Conservation (phyloP, 2,113 vertebrate genomes). For the Takifugu bimaculatus region DNA sequence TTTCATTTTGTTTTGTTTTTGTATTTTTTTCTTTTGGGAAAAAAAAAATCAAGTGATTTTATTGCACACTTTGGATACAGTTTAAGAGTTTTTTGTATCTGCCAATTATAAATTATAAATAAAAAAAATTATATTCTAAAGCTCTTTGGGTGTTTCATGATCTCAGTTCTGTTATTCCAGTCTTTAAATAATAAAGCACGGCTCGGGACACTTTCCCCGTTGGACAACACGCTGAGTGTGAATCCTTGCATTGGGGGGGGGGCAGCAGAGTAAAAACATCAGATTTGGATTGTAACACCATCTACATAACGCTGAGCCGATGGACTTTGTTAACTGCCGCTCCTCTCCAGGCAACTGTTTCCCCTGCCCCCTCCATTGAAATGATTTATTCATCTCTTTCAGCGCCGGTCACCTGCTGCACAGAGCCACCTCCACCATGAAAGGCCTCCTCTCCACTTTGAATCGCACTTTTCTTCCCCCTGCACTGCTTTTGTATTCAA, state of each 20-base stretch:
- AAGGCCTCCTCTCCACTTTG: slow-evolving; percentile 52
- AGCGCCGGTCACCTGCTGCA: slow-evolving; percentile 68
- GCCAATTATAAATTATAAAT: slow-evolving; percentile 91
- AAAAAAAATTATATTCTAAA: slow-evolving; percentile 83
- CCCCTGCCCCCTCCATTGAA: slow-evolving; percentile 57
- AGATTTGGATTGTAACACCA: slow-evolving; percentile 47
- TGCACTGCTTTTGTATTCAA: slow-evolving; percentile 47
- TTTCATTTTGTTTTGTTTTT: slow-evolving; percentile 83
- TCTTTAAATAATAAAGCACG: slow-evolving; percentile 4
- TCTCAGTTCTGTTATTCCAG: too few relatives aligned
- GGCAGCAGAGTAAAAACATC: slow-evolving; percentile 42
- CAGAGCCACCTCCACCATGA: slow-evolving; percentile 64
- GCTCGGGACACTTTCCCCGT: slow-evolving; percentile 41
- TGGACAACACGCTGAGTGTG: slow-evolving; percentile 22
- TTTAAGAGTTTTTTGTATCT: slow-evolving; percentile 94
- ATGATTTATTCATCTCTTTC: slow-evolving; percentile 76
- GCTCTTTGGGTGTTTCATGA: background rate
- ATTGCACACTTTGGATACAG: slow-evolving; percentile 98
- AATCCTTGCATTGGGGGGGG: slow-evolving; percentile 26
- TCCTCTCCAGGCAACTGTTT: slow-evolving; percentile 62
- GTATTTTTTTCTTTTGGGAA: slow-evolving; percentile 83
- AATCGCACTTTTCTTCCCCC: slow-evolving; percentile 13
- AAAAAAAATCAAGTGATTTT: slow-evolving; percentile 88
- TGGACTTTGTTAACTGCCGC: slow-evolving; percentile 66
- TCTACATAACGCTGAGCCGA: slow-evolving; percentile 59